A percentile compares a stretch with the other conserved stretches of the same genome.
phyloP scores from a whole-genome alignment of 2,797 vertebrate genomes.

The Thalassophryne amazonica region DNA sequence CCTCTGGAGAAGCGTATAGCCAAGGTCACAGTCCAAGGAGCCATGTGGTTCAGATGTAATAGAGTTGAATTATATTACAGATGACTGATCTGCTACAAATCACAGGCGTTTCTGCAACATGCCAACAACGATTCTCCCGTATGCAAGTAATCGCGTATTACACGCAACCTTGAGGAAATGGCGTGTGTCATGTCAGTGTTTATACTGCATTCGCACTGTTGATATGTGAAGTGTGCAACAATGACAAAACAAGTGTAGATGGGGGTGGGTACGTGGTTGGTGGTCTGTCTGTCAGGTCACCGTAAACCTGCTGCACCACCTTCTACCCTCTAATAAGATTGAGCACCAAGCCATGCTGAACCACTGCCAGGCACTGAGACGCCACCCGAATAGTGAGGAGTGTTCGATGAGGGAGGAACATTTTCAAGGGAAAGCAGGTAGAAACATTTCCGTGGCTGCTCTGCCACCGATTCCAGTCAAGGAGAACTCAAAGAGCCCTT shows the following conservation, averaged over 20 bases:
- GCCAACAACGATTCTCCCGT: slow-evolving; percentile 44
- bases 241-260: neutral
- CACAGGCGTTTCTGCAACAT: slow-evolving; percentile 29
- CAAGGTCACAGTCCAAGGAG: slow-evolving; percentile 59
- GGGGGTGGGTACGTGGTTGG: slow-evolving; percentile 22
- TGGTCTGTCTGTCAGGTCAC: slow-evolving; percentile 54
- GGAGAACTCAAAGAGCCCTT: slow-evolving; percentile 69
- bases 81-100: slow-evolving; percentile 64
- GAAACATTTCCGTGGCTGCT: slow-evolving; percentile 39
- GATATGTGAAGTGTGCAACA: slow-evolving; percentile 26
- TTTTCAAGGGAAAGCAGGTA: slow-evolving; percentile 23
- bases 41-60: slow-evolving; percentile 48
- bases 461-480: slow-evolving; percentile 45
- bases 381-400: slow-evolving; percentile 53
- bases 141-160: slow-evolving; percentile 53
- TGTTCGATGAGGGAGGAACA: slow-evolving; percentile 12
- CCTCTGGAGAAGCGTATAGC: slow-evolving; percentile 45
- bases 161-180: slow-evolving; percentile 62
- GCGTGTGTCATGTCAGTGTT: slow-evolving; percentile 21
- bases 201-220: slow-evolving; percentile 8
- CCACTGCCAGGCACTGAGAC: slow-evolving; percentile 60
- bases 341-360: slow-evolving; percentile 62
- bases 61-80: slow-evolving; percentile 64
- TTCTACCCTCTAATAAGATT: slow-evolving; percentile 67
- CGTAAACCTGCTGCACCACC: slow-evolving; percentile 56